Conservation (phyloP, 1,140 invertebrate genomes). For the Lepidotrigona ventralis region DNA sequence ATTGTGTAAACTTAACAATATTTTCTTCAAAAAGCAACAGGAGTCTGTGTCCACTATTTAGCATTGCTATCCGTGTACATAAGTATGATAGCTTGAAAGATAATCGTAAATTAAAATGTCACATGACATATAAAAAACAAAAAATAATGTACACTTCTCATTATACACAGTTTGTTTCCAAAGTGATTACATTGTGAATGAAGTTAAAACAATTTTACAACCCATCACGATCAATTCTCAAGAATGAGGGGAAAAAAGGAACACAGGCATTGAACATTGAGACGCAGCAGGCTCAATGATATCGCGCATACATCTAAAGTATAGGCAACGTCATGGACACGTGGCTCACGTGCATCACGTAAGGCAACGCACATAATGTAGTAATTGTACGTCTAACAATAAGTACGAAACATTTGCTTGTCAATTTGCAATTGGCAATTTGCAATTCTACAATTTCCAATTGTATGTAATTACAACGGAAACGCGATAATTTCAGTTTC, state of each 20-base stretch:
- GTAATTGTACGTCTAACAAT: neutral
- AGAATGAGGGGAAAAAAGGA: neutral
- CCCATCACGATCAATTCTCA: neutral
- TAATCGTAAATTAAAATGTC: conserved; percentile 5
- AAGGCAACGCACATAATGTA: neutral
- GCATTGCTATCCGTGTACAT: neutral
- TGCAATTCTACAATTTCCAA: neutral
- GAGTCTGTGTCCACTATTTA: neutral
- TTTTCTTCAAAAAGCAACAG: neutral
- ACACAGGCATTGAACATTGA: neutral
- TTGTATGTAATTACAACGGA: neutral
- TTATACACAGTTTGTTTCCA: too few relatives aligned
- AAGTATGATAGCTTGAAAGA: neutral
- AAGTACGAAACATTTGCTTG: neutral
- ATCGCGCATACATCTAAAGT: conserved; percentile 25
- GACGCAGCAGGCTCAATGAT: neutral
- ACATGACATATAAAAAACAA: neutral
- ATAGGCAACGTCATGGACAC: conserved; percentile 35
- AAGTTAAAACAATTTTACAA: neutral
- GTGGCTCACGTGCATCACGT: conserved; percentile 36
- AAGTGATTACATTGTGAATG: neutral
- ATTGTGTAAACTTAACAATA: too few relatives aligned
- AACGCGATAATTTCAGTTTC: neutral
- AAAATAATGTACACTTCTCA: neutral
- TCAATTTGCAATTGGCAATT: too few relatives aligned